Percentiles rank a stretch among this genome's conserved stretches.
These are phyloP conservation scores for Eucidaris tribuloides DNA, from an alignment of 35 echinoderm and acorn worm species.

Conservation along the genomic window DNA sequence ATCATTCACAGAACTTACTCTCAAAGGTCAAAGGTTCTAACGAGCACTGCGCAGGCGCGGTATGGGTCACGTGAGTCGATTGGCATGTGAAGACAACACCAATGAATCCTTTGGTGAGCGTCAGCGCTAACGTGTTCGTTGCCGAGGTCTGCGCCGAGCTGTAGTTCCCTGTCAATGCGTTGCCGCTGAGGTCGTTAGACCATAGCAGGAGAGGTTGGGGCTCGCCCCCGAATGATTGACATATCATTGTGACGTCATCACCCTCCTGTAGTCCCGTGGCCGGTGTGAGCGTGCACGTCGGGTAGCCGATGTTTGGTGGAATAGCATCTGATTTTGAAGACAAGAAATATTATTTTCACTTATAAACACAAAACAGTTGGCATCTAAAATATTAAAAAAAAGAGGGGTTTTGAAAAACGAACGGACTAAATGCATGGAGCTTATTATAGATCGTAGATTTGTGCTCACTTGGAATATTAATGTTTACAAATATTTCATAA, in stretches of 20 bases:
- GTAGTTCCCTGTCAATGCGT: slow-evolving; percentile 26
- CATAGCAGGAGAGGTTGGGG: slow-evolving; percentile 66
- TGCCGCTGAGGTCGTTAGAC: slow-evolving; percentile 21
- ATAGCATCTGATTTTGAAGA: slow-evolving; percentile 71
- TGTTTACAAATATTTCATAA: too few relatives aligned
- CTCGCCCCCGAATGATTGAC: slow-evolving; percentile 63
- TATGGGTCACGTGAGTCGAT: slow-evolving; percentile 58
- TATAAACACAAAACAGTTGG: too few relatives aligned
- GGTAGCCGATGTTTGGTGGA: slow-evolving; percentile 48
- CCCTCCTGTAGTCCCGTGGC: slow-evolving; percentile 50
- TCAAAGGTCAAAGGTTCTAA: slow-evolving; percentile 61
- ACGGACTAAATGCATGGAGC: too few relatives aligned
- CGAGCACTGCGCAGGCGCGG: slow-evolving; percentile 36
- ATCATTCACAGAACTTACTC: too few relatives aligned
- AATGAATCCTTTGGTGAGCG: slow-evolving; percentile 44
- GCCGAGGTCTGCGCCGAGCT: slow-evolving; percentile 7
- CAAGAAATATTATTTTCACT: too few relatives aligned
- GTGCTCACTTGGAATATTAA: neutral
- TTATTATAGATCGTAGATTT: too few relatives aligned
- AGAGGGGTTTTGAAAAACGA: too few relatives aligned
- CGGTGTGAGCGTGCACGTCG: slow-evolving; percentile 40
- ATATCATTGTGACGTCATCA: slow-evolving; percentile 59
- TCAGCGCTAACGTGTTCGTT: slow-evolving; percentile 31
- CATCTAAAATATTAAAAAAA: too few relatives aligned
- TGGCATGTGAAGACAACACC: slow-evolving; percentile 55